Conservation (phyloP, 2,113 vertebrate genomes). For the Tragelaphus imberbis region DNA sequence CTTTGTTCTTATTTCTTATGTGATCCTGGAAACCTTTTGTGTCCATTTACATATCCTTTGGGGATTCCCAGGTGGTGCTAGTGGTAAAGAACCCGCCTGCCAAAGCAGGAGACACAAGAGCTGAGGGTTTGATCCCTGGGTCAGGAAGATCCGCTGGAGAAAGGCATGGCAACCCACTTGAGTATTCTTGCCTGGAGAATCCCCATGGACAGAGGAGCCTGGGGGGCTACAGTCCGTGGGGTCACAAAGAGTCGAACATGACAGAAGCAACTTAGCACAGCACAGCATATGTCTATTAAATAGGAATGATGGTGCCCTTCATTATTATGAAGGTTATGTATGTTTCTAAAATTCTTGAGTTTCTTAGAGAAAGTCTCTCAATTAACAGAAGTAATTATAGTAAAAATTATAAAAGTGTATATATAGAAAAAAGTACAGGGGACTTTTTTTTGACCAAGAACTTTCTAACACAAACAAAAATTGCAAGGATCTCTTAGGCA, state of each 20-base stretch:
- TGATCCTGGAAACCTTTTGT: background rate
- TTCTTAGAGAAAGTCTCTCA: background rate
- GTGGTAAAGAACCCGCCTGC: background rate
- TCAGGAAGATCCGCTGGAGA: background rate
- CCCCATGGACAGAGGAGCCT: background rate
- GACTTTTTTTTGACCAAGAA: background rate
- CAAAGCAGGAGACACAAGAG: background rate
- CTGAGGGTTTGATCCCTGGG: background rate
- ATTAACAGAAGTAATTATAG: background rate
- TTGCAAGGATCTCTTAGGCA: background rate
- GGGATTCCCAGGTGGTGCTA: background rate
- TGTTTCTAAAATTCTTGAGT: background rate
- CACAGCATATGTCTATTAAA: background rate
- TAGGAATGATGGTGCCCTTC: background rate
- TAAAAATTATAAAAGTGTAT: background rate
- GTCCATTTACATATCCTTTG: background rate
- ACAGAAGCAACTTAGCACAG: background rate
- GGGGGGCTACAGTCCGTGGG: background rate
- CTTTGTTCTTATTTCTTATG: background rate
- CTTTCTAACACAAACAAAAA: background rate
- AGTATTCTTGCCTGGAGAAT: background rate
- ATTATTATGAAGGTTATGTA: background rate
- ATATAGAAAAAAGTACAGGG: background rate
- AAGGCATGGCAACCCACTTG: background rate
- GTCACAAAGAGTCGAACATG: rapidly evolving